phyloP scores from a whole-genome alignment of 2,888 invertebrate genomes.

The Bombyx huttoni region DNA sequence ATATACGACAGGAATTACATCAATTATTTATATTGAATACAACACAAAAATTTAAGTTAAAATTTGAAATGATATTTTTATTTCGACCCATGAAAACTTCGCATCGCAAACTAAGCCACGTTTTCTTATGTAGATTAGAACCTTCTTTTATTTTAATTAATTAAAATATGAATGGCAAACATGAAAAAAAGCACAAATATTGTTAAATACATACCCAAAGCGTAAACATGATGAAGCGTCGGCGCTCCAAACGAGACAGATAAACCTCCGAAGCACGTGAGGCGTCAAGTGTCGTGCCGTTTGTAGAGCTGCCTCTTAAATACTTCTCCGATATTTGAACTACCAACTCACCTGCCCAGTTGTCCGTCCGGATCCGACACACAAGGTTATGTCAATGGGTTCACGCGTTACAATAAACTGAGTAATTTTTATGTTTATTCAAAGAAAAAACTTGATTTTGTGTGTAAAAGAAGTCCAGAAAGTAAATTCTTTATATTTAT shows the following conservation, averaged over 20 bases:
- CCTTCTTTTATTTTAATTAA: not conserved
- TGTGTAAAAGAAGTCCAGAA: not conserved
- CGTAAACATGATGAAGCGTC: conserved; percentile 31
- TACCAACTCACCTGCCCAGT: conserved; percentile 15
- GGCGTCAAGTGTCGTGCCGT: conserved; percentile 40
- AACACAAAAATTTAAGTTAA: too few species aligned
- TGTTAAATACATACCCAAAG: conserved; percentile 41
- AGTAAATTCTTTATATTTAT: not conserved
- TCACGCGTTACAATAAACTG: conserved; percentile 8
- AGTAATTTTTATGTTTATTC: not conserved
- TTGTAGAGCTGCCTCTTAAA: conserved; percentile 38
- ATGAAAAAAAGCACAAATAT: not conserved
- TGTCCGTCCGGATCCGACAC: conserved; percentile 12
- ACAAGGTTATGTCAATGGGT: conserved; percentile 43
- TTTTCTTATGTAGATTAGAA: too few species aligned
- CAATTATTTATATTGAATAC: too few species aligned
- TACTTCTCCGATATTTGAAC: conserved; percentile 27
- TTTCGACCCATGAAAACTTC: too few species aligned
- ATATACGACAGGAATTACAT: too few species aligned
- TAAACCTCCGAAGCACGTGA: conserved; percentile 30
- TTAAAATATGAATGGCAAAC: not conserved
- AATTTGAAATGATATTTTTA: too few species aligned
- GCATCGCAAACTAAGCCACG: too few species aligned
- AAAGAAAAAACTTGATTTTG: not conserved
- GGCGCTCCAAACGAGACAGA: conserved; percentile 10